Percentiles rank a stretch among this genome's conserved stretches.
Evolutionary conservation across 1,140 invertebrate genomes (phyloP).

Genomic region (Oreohelix idahoensis): DNA sequence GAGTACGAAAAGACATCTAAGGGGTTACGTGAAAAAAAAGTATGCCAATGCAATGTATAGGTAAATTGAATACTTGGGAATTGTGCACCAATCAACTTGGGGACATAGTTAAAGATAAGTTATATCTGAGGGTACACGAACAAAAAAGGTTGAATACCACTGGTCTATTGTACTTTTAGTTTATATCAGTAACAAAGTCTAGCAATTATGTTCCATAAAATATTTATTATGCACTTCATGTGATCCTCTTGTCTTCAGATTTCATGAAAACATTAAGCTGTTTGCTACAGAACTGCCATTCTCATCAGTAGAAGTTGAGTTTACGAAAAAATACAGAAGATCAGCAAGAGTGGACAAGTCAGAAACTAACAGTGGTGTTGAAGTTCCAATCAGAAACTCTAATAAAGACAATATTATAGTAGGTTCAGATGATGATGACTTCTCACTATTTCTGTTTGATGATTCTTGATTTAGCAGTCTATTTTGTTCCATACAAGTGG

Average conservation of each 20-base stretch:
- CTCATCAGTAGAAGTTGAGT: neutral
- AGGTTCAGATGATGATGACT: neutral
- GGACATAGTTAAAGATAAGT: no score
- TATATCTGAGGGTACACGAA: no score
- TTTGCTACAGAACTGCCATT: neutral
- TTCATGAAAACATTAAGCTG: conserved; percentile 7
- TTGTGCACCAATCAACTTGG: no score
- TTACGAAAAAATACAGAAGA: neutral
- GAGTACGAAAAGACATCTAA: no score
- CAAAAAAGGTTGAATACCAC: no score
- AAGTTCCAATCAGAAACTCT: neutral
- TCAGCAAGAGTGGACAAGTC: neutral
- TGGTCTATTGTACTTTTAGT: no score
- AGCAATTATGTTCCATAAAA: no score
- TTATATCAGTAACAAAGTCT: no score
- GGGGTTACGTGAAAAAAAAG: no score
- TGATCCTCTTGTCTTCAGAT: neutral
- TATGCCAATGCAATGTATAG: no score
- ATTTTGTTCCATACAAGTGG: neutral
- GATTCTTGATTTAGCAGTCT: neutral
- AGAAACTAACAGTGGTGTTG: neutral
- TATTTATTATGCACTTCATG: neutral
- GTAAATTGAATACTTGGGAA: no score
- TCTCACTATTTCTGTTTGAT: neutral
- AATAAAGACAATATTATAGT: neutral